Base-by-base conservation (phyloP, 2,113 vertebrate species). In the Danionella cerebrum region DNA sequence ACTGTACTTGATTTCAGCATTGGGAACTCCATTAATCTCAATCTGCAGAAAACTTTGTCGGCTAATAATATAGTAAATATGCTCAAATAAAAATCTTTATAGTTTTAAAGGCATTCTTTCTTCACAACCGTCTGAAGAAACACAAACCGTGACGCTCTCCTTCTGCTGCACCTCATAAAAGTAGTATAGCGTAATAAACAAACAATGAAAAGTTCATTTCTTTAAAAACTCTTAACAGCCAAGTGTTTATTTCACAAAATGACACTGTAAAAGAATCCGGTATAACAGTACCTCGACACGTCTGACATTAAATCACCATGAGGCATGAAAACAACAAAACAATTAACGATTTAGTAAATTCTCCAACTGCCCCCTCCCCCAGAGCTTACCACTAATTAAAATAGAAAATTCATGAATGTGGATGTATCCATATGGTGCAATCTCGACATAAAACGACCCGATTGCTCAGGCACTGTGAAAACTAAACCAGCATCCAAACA, bases 401-500 rank as follows among this genome's bases (percentile, higher is more conserved):
- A 48, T 48, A 63, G 27, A 63, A 63, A 47, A 63, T 22, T 16
- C 13, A 11, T 64, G 18, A 12, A 64, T 13, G 42, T 50, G 19
- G 8, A 63, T 55, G 68, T 55, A 25, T 53, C 35, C 22, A 6
- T 13, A 25, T 39, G 29, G 33, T 19, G 21, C 42, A 41, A 64
- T 42, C 12, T 59, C 3, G 31, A 33, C 52, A 45, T 19, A 68
- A 33, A 67, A 57, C 48, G 45, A 13, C 16, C 29, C 27, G 33
- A 35, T 14, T 21, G 14, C 33, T 27, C 65, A 47, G 5, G 12
- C 41, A 11, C 11, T 1, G 35, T 31, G 27, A 31, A 19, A 63
- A 50, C 21, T 41, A 74, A 45, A 39, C 36, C 44, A 65, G 59
- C 51, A 65, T 69, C 36, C 25, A 62, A 73, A 73, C n/a, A 69